Base-by-base conservation (phyloP, 2,888 invertebrate genomes). In the Drosophila merina region DNA sequence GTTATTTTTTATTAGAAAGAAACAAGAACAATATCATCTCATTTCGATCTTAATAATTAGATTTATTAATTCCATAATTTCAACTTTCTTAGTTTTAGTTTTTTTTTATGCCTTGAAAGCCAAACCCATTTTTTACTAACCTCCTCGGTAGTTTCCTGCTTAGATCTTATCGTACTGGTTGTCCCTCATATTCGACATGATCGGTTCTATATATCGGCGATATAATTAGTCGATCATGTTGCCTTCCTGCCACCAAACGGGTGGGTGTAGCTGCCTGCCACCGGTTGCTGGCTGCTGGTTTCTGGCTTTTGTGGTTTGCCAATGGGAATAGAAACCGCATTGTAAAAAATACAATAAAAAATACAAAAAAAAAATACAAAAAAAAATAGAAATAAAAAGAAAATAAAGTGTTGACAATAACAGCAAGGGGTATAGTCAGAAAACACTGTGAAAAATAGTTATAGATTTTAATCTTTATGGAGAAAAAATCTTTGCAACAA, bases 151-250 rank as follows among this genome's bases (percentile, higher is more conserved):
- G 67, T 44, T 63, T 63, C 63, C 63, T 63, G 63, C 36, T 63
- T 63, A 63, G 67, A 63, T 63, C n/a, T 45, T 67, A 63, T 63
- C 63, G 36, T 38, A 60, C 62, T 31, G 47, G 60, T 62, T 60
- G 60, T 60, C 60, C 47, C 60, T 40, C 60, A 47, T 20, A 7
- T 10, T 8, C 44, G 44, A 44, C 44, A 44, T 26, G 60, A 60
- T 60, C 38, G 30, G 60, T 47, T 47, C 36, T 25, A 60, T 25
- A 36, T 47, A 14, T 9, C 44, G 20, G 8, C 20, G 20, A 44
- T 44, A 4, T 38, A 60, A 47, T 62, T 60, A 31, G 62, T 60
- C 44, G 20, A 20, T 44, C 44, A 44, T 20, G 44, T 20, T 20
- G 44, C 44, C 44, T 5, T 44, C 42, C 42, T 20, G 20, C 7